Evolutionary conservation across 2,113 vertebrate species (phyloP).

Genomic region (Lycaon pictus): DNA sequence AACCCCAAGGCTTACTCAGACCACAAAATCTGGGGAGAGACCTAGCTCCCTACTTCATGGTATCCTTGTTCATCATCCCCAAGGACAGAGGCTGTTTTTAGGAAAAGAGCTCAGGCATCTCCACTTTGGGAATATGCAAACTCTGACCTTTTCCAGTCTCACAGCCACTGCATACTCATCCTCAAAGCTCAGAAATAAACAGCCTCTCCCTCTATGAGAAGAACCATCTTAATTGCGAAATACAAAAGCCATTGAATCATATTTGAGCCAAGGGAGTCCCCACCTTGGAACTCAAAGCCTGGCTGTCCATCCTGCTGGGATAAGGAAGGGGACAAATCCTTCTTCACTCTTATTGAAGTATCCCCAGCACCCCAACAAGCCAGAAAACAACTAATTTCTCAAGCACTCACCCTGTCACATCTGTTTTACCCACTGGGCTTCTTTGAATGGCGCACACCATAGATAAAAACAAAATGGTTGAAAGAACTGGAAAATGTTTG

Average conservation of each 20-base stretch:
- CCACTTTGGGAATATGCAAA: neutral
- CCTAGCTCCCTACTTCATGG: neutral
- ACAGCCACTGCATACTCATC: neutral
- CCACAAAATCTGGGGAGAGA: neutral
- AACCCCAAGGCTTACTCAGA: neutral
- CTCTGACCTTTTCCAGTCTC: too few relatives aligned
- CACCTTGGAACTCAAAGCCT: neutral
- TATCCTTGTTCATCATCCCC: neutral
- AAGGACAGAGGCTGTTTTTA: neutral
- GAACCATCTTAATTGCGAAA: neutral
- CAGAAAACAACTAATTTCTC: neutral
- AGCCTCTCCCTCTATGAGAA: neutral
- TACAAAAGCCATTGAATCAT: neutral
- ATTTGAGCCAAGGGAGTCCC: neutral
- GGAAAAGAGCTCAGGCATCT: neutral
- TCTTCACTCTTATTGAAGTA: too few relatives aligned
- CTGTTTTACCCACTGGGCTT: neutral
- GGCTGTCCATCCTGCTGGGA: accelerated
- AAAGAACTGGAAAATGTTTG: neutral
- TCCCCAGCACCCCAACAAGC: neutral
- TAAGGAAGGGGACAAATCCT: neutral
- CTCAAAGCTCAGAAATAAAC: neutral
- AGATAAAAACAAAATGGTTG: neutral
- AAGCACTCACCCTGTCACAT: neutral
- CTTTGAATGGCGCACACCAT: neutral